A percentile compares a stretch with the other conserved stretches of the same genome.
Evolutionary conservation across 2,888 invertebrate species (phyloP).

Genomic region (Aporophyla lueneburgensis): DNA sequence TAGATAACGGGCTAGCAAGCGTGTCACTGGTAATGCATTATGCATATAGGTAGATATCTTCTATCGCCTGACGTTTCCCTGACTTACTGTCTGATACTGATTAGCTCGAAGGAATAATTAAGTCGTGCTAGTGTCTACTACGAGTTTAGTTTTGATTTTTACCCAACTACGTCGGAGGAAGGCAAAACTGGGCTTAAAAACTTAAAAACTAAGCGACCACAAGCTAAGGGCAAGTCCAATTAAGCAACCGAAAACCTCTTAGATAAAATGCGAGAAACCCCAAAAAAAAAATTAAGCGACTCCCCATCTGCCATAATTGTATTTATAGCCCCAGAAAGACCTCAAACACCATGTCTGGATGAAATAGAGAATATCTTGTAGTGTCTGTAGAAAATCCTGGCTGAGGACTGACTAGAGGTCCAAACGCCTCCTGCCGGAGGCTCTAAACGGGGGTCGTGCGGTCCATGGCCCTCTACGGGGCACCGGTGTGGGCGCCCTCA

Average conservation of each 20-base stretch:
- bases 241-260: too few species aligned
- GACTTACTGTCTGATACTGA: slow-evolving; percentile 32
- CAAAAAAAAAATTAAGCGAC: too few species aligned
- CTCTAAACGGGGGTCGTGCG: too few species aligned
- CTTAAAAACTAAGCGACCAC: too few species aligned
- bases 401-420: background rate
- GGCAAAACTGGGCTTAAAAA: too few species aligned
- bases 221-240: too few species aligned
- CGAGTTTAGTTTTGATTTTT: background rate
- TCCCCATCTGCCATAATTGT: background rate
- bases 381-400: background rate
- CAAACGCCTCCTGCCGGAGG: too few species aligned
- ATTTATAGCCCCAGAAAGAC: background rate
- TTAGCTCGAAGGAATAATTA: slow-evolving; percentile 39
- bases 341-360: background rate
- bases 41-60: slow-evolving; percentile 54
- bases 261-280: too few species aligned
- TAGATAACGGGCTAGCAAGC: slow-evolving; percentile 52
- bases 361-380: background rate
- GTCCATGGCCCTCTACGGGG: too few species aligned
- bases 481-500: too few species aligned
- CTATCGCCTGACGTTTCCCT: slow-evolving; percentile 33
- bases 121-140: background rate
- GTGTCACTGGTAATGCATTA: slow-evolving; percentile 60
- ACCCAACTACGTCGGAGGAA: too few species aligned